Evolutionary conservation across 2,797 vertebrate genomes (phyloP).

Genomic region (Phrynocephalus guinanensis): DNA sequence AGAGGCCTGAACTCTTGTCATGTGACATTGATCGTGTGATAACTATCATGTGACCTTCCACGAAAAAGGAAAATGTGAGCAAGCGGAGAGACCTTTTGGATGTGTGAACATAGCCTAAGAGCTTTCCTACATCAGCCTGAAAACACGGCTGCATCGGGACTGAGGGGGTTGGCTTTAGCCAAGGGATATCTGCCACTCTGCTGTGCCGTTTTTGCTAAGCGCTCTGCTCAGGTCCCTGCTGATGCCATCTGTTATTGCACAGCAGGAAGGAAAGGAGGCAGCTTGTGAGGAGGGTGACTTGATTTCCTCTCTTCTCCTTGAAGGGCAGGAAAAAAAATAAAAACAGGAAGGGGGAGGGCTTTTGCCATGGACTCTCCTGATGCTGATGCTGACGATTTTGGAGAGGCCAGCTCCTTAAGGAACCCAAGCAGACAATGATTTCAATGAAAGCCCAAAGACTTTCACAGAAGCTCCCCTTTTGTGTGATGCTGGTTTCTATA

Average conservation of each 20-base stretch:
- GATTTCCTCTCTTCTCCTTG: background rate
- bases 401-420: background rate
- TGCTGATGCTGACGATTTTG: background rate
- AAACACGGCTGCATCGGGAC: background rate
- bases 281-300: background rate
- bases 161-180: background rate
- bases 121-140: background rate
- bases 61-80: no score
- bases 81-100: no score
- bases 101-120: background rate
- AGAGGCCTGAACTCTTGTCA: no score
- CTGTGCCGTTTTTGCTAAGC: background rate
- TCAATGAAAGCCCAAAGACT: background rate
- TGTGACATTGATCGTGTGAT: no score
- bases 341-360: background rate
- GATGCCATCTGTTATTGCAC: constrained; percentile 21
- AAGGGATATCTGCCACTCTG: background rate
- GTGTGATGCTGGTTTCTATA: background rate
- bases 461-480: background rate
- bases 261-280: background rate
- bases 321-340: no score
- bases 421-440: background rate
- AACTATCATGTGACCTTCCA: no score
- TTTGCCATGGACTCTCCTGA: background rate
- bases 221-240: background rate